Percentiles rank a stretch among this genome's conserved stretches.
These are phyloP conservation scores for Dicrostonyx torquatus DNA, from an alignment of 2,797 vertebrate species.

Conservation along the genomic window DNA sequence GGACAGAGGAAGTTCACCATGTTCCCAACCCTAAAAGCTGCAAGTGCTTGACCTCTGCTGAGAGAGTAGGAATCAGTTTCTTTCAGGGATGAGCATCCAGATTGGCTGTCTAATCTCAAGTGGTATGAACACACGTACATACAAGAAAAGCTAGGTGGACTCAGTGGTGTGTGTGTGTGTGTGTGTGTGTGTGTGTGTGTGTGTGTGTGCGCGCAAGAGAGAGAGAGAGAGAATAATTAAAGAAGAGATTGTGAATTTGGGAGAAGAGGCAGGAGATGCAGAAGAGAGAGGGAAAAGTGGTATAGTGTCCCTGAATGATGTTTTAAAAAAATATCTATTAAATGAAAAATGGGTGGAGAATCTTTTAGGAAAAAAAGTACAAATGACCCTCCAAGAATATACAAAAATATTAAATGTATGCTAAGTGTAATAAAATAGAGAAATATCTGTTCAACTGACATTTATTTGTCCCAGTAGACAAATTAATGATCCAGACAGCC, in stretches of 20 bases:
- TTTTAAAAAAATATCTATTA: not conserved
- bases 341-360: not conserved
- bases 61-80: not conserved
- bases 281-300: not conserved
- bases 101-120: not conserved
- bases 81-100: too few relatives aligned
- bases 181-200: not conserved
- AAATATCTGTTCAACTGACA: not conserved
- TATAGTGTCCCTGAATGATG: not conserved
- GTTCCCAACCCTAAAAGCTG: not conserved
- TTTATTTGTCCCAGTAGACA: not conserved
- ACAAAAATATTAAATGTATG: not conserved
- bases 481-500: not conserved
- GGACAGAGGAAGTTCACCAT: not conserved
- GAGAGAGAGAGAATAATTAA: not conserved
- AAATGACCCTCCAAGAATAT: too few relatives aligned
- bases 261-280: not conserved
- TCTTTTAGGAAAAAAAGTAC: not conserved
- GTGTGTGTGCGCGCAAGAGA: not conserved
- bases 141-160: not conserved
- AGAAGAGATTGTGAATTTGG: not conserved
- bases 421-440: not conserved
- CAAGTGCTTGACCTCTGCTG: not conserved
- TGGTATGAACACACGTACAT: not conserved
- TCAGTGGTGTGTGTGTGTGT: not conserved